Base-by-base conservation (phyloP, 2,797 vertebrate species). In the Pangasius macronema region DNA sequence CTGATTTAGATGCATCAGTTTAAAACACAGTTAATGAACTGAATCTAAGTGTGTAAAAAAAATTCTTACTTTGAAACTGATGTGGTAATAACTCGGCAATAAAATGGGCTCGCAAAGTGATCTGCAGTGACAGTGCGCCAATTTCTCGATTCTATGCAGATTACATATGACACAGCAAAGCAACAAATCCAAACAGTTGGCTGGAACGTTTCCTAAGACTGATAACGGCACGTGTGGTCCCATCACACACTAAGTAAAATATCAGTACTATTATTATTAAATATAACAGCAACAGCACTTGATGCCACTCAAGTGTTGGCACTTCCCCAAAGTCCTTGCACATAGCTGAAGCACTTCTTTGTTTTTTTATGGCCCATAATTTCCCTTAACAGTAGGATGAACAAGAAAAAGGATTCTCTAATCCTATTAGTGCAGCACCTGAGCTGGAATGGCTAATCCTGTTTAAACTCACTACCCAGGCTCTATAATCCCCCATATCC, bases 391-490 rank as follows among this genome's bases (percentile, higher is more conserved):
- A 87, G 89, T 75, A 53, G 49, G 59, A 88, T 59, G 90, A 91
- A 89, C 83, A 86, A 93, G 90, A 92, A 86, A 90, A 91, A 91
- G 86, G 88, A 92, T 89, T 89, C 88, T 86, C 82, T 94, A 93
- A 95, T 95, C 94, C 93, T 94, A 92, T 94, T 94, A 94, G 91
- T 87, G 87, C 87, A 89, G 92, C 93, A 94, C 93, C 93, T 94
- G 93, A 94, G 92, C 93, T 90, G 91, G 89, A 91, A 93, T 91
- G 86, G 90, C 90, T 94, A 94, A 95, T 95, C 94, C 94, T 94
- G 91, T 93, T 93, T 91, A 92, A 90, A 92, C 85, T 89, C 79
- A 79, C 88, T 83, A 90, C 83, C 91, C 89, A 92, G 91, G 81
- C 89, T 85, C 91, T 90, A 91, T 93, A 93, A 93, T 93, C 93